Conservation (phyloP, 2,113 vertebrate genomes). For the Synchiropus splendidus region DNA sequence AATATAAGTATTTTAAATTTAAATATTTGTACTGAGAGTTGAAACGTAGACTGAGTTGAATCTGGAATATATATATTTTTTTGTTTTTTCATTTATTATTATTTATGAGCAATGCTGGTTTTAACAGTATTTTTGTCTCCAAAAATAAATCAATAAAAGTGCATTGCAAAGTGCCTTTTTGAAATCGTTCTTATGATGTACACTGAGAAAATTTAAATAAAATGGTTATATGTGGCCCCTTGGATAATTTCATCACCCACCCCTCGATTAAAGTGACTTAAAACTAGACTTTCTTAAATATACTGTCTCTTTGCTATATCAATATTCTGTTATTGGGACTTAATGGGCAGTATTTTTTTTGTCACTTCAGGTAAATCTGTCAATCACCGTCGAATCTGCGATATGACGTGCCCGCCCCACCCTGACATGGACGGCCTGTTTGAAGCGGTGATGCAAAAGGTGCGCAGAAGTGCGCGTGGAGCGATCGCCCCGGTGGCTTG, state of each 20-base stretch:
- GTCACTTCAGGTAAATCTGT: conserved; percentile 67
- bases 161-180: no score
- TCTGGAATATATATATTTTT: no score
- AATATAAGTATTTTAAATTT: no score
- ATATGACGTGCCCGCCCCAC: conserved; percentile 33
- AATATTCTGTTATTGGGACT: background rate
- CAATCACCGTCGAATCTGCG: conserved; percentile 65
- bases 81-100: no score
- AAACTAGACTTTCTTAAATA: conserved; percentile 1
- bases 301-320: background rate
- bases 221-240: conserved; percentile 30
- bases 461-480: conserved; percentile 64
- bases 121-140: no score
- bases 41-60: no score
- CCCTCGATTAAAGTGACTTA: conserved; percentile 10
- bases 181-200: no score
- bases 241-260: conserved; percentile 13
- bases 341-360: no score
- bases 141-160: no score
- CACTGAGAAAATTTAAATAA: conserved; percentile 45
- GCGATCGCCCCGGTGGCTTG: conserved; percentile 75
- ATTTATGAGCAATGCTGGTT: no score
- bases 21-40: no score
- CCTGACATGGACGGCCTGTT: conserved; percentile 67
- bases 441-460: conserved; percentile 38